phyloP scores from a whole-genome alignment of 2,888 invertebrate genomes.

The Aspidiotus rigidus region DNA sequence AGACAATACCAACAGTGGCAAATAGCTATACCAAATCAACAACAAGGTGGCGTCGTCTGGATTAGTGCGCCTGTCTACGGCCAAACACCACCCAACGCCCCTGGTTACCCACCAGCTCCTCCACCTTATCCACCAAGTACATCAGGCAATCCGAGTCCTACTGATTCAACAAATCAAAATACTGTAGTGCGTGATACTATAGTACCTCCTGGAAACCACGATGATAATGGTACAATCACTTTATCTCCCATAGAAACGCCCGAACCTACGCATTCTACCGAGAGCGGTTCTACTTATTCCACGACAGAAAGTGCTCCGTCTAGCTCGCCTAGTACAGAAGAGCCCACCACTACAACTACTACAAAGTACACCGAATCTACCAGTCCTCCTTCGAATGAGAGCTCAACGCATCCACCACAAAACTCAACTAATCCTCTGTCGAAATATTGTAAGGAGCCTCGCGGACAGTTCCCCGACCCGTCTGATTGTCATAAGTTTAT shows the following conservation, averaged over 20 bases:
- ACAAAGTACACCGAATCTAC: constrained; percentile 22
- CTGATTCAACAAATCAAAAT: constrained; percentile 10
- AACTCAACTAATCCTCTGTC: constrained; percentile 30
- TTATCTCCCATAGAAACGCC: background rate
- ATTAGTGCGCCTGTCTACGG: constrained; percentile 35
- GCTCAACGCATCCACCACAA: constrained; percentile 13
- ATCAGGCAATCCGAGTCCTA: constrained; percentile 16
- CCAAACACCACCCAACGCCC: constrained; percentile 34
- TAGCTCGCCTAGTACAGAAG: constrained; percentile 17
- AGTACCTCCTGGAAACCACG: background rate
- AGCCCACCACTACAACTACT: constrained; percentile 25
- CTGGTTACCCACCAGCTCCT: constrained; percentile 26
- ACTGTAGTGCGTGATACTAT: background rate
- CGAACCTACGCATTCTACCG: constrained; percentile 5
- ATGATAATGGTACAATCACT: background rate
- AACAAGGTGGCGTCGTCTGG: constrained; percentile 35
- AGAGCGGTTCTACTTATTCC: background rate
- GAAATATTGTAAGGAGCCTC: constrained; percentile 41
- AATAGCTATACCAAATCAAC: constrained; percentile 36
- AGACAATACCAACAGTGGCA: constrained; percentile 39
- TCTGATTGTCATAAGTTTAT: constrained; percentile 54
- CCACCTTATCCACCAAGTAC: constrained; percentile 35
- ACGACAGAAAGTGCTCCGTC: background rate
- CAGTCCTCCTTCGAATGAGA: constrained; percentile 1
- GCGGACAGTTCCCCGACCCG: constrained; percentile 54